Evolutionary conservation across 2,888 invertebrate genomes (phyloP).

Genomic region (Lypha dubia): DNA sequence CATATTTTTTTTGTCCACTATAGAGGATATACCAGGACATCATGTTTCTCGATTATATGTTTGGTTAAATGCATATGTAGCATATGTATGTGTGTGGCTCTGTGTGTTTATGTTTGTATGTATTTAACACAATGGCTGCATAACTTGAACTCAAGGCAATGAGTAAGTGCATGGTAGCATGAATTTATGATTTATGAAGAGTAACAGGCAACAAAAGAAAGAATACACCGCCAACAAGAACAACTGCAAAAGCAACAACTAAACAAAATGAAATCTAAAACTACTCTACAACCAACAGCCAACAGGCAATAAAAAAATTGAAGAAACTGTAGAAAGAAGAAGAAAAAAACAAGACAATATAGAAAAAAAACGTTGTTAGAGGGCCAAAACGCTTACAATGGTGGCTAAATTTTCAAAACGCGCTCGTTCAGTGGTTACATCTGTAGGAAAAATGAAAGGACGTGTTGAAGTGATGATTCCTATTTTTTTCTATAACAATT

Average conservation of each 20-base stretch:
- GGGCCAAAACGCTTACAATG: slow-evolving; percentile 71
- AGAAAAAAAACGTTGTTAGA: slow-evolving; percentile 59
- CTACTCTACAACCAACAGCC: slow-evolving; percentile 37
- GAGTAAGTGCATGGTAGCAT: slow-evolving; percentile 67
- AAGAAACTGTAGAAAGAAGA: neutral
- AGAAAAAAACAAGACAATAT: slow-evolving; percentile 9
- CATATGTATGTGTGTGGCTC: neutral
- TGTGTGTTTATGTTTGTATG: slow-evolving; percentile 7
- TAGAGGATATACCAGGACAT: slow-evolving; percentile 62
- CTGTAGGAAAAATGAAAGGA: slow-evolving; percentile 65
- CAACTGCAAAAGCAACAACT: slow-evolving; percentile 45
- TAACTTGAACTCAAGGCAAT: slow-evolving; percentile 63
- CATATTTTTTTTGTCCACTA: slow-evolving; percentile 43
- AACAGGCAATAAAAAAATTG: neutral
- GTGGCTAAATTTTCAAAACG: slow-evolving; percentile 68
- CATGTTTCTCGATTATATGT: slow-evolving; percentile 58
- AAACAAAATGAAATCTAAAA: slow-evolving; percentile 37
- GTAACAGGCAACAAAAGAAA: slow-evolving; percentile 70
- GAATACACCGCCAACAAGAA: slow-evolving; percentile 26
- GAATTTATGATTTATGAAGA: slow-evolving; percentile 73
- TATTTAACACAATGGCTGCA: slow-evolving; percentile 55
- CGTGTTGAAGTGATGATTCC: slow-evolving; percentile 72
- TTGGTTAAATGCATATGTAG: slow-evolving; percentile 26
- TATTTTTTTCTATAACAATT: neutral
- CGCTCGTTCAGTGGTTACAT: slow-evolving; percentile 69